Evolutionary conservation across 2,113 vertebrate species (phyloP).

Genomic region (Saccopteryx leptura): DNA sequence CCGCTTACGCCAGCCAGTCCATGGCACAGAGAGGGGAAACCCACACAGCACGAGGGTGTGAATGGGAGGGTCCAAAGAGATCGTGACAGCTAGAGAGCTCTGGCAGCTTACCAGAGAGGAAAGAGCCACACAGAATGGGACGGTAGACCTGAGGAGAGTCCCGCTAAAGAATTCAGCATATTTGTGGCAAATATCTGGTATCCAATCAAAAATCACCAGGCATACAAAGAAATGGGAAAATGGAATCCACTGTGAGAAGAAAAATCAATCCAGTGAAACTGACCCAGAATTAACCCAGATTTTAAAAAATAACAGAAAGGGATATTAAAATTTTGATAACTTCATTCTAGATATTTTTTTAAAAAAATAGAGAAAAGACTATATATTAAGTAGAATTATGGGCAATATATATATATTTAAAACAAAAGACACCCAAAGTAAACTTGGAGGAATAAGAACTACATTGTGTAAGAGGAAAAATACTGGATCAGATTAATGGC

Average conservation of each 20-base stretch:
- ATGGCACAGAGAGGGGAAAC: neutral
- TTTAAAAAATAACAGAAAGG: neutral
- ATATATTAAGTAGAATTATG: neutral
- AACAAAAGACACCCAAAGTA: neutral
- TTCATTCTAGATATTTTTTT: neutral
- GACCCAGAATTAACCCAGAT: neutral
- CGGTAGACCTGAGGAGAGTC: neutral
- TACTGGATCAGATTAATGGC: neutral
- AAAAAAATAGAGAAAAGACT: neutral
- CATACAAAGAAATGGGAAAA: neutral
- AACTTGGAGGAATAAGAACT: slow-evolving; percentile 25
- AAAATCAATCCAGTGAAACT: neutral
- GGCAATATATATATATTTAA: neutral
- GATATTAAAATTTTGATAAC: neutral
- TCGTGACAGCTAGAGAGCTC: neutral
- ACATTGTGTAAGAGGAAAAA: neutral
- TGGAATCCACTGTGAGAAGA: neutral
- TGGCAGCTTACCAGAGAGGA: neutral
- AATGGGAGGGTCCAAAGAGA: neutral
- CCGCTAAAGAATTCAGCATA: neutral
- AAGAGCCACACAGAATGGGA: neutral
- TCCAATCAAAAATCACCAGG: slow-evolving; percentile 3
- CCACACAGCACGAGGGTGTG: too few species aligned
- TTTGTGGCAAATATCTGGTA: neutral
- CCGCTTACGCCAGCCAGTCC: neutral